Evolutionary conservation across 2,113 vertebrate genomes (phyloP).

Genomic region (Psettodes erumei): DNA sequence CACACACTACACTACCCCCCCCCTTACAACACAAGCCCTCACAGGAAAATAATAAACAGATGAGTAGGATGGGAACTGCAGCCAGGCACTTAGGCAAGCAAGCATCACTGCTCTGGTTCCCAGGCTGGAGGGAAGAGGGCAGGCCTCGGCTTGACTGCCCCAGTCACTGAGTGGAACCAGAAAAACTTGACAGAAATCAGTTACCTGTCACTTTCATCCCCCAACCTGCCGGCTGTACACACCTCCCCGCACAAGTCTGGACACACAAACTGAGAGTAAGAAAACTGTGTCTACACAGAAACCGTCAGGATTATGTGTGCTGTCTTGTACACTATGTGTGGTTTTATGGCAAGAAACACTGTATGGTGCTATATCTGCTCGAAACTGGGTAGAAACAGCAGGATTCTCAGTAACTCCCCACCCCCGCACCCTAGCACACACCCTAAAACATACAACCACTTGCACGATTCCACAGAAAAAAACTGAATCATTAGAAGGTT

Average conservation of each 20-base stretch:
- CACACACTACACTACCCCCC: not conserved
- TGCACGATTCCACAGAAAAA: slow-evolving; percentile 48
- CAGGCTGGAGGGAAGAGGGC: slow-evolving; percentile 75
- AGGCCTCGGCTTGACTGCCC: slow-evolving; percentile 79
- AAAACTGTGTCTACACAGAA: slow-evolving; percentile 27
- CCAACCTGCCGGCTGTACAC: slow-evolving; percentile 30
- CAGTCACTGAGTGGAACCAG: slow-evolving; percentile 71
- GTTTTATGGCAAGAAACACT: slow-evolving; percentile 19
- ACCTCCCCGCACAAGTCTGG: slow-evolving; percentile 60
- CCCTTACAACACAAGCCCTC: slow-evolving; percentile 77
- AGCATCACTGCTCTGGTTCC: slow-evolving; percentile 76
- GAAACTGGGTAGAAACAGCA: slow-evolving; percentile 43
- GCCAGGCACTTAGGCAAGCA: slow-evolving; percentile 72
- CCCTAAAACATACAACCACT: slow-evolving; percentile 37
- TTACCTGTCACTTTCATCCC: slow-evolving; percentile 80
- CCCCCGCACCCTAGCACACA: not conserved
- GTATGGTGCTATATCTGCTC: slow-evolving; percentile 40
- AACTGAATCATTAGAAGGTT: slow-evolving; percentile 4
- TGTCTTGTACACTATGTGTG: not conserved
- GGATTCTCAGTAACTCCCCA: slow-evolving; percentile 37
- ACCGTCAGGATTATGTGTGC: slow-evolving; percentile 18
- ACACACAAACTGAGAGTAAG: slow-evolving; percentile 59
- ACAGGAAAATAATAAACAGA: slow-evolving; percentile 86
- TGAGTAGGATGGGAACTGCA: slow-evolving; percentile 81
- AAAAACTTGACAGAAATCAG: slow-evolving; percentile 80